Percentiles rank a stretch among this genome's conserved stretches.
These are phyloP conservation scores for Mesitornis unicolor DNA, from an alignment of 2,113 vertebrate genomes.

Conservation along the genomic window DNA sequence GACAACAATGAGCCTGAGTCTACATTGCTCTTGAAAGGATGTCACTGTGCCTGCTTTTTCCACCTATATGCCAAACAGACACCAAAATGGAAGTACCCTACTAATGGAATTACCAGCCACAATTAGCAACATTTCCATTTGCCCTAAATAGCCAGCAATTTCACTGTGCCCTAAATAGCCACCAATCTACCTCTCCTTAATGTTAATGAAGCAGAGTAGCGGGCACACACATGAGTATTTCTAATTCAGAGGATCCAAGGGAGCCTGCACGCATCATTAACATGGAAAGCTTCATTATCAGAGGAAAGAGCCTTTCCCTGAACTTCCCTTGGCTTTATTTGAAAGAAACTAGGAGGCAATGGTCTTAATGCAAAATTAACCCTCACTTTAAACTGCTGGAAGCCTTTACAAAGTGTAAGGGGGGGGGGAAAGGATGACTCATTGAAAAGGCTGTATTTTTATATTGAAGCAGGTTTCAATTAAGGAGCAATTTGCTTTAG, in stretches of 20 bases:
- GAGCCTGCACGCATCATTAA: slow-evolving; percentile 80
- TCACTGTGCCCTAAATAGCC: slow-evolving; percentile 81
- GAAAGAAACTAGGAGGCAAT: slow-evolving; percentile 77
- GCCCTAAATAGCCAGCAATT: slow-evolving; percentile 81
- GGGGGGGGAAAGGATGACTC: neutral
- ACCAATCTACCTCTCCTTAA: slow-evolving; percentile 80
- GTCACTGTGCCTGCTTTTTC: neutral
- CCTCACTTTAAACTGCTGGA: slow-evolving; percentile 52
- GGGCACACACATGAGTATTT: slow-evolving; percentile 56
- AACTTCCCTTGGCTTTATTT: slow-evolving; percentile 76
- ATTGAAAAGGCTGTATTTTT: slow-evolving; percentile 14
- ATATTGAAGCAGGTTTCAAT: slow-evolving; percentile 59
- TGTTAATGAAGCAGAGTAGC: slow-evolving; percentile 78
- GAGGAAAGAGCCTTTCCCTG: slow-evolving; percentile 68
- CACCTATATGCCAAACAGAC: slow-evolving; percentile 40
- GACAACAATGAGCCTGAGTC: neutral
- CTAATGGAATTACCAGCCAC: slow-evolving; percentile 71
- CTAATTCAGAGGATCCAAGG: slow-evolving; percentile 80
- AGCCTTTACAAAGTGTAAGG: slow-evolving; percentile 4
- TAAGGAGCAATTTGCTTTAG: slow-evolving; percentile 58
- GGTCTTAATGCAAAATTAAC: slow-evolving; percentile 75
- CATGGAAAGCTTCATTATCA: slow-evolving; percentile 76
- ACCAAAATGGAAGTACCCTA: slow-evolving; percentile 58
- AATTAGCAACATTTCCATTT: slow-evolving; percentile 78
- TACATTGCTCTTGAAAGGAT: neutral